Percentiles rank a stretch among this genome's conserved stretches.
Conservation (phyloP, 2,797 vertebrate genomes). For the Argentina silus region DNA sequence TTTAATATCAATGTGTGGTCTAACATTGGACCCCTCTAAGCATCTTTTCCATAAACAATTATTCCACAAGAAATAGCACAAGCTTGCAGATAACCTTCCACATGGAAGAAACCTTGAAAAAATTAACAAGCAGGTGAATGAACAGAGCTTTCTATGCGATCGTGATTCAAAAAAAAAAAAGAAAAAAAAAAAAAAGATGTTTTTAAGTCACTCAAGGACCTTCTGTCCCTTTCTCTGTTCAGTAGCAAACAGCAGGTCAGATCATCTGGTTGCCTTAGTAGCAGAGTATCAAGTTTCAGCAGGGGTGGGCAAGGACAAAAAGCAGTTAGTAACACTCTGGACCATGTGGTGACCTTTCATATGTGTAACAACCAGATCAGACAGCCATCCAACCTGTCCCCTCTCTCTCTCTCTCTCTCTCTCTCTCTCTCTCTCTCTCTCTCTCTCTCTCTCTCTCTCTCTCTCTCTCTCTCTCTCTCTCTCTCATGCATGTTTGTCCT, state of each 20-base stretch:
- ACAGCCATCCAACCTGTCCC: slow-evolving; percentile 17
- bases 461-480: neutral
- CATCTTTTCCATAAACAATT: too few species aligned
- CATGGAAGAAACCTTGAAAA: too few species aligned
- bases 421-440: neutral
- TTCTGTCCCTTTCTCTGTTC: slow-evolving; percentile 50
- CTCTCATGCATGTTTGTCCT: neutral
- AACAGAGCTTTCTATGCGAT: neutral
- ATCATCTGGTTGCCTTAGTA: slow-evolving; percentile 75
- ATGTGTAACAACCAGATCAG: slow-evolving; percentile 33
- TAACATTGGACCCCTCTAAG: too few species aligned
- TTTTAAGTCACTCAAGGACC: slow-evolving; percentile 42
- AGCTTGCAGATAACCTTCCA: too few species aligned
- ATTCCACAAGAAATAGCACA: too few species aligned
- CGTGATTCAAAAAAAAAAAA: slow-evolving; percentile 3
- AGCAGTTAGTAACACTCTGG: slow-evolving; percentile 61
- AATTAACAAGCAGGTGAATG: neutral
- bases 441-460: neutral
- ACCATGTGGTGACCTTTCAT: slow-evolving; percentile 80
- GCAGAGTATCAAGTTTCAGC: slow-evolving; percentile 78
- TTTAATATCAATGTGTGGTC: too few species aligned
- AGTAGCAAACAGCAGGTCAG: slow-evolving; percentile 61
- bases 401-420: neutral
- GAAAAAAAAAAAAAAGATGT: slow-evolving; percentile 20
- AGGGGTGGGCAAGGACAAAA: slow-evolving; percentile 66